Evolutionary conservation across 1,140 invertebrate genomes (phyloP), one percentile per base, ranked within the genome.

Genomic region (Drosophila murphyi): DNA sequence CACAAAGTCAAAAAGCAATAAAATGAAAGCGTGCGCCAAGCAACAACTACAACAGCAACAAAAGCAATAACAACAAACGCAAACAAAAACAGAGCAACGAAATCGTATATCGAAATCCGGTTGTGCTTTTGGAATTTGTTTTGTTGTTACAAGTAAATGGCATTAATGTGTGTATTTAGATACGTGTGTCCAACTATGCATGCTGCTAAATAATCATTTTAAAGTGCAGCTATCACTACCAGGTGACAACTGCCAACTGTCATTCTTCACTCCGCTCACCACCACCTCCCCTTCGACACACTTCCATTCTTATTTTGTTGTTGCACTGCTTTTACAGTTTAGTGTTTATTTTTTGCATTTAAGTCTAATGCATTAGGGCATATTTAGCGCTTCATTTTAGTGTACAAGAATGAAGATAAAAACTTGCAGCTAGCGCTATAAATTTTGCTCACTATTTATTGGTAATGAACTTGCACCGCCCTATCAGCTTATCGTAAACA

Each of bases 21-120:
- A 64, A 69, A 70, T 65, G 48, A 75, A 71, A 75, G 72, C 76
- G 64, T 75, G 43, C 31, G 57, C 57, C 35, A 41, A 59, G 35
- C 39, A 35, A 32, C 31, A 59, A 37, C 50, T 59, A 50, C 43
- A 48, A 57, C 45, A 35, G 31, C 48, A 69, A 43, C 35, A 47
- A 12, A 12, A 12, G 12, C 12, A 12, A 47, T 29, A 67, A 43
- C 39, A 37, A 34, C 20, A 41, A 72, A 65, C 52, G 43, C 62
- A 72, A 52, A 59, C 63, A 72, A 72, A 72, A 73, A 51, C 71
- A 73, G 71, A 69, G 64, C 71, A 74, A 74, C 51, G 65, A 74
- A 74, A 74, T 62, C 72, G 65, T 74, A 74, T 51, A 70, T 50
- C 57, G 57, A 70, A 74, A 74, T 74, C 72, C 72, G 72, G 72